These are phyloP conservation scores for Xylocampa areola DNA, from an alignment of 2,888 invertebrate genomes.

Conservation along the genomic window DNA sequence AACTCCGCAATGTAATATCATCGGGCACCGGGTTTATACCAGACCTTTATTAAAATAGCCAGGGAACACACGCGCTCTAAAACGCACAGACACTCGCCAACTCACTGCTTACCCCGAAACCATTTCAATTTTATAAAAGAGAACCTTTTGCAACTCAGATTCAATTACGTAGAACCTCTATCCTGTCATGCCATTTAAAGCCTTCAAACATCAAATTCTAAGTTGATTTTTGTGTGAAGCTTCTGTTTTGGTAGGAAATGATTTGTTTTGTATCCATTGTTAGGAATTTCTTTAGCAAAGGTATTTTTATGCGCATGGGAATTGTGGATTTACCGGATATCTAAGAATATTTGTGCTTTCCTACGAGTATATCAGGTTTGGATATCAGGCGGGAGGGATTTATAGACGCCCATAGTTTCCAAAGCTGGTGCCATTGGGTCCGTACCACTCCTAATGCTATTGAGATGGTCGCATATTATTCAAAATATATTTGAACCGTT, in stretches of 20 bases:
- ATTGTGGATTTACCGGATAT: conserved; percentile 22
- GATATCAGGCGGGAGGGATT: conserved; percentile 3
- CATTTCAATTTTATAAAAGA: conserved; percentile 57
- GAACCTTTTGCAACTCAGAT: conserved; percentile 50
- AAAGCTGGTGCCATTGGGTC: too few relatives aligned
- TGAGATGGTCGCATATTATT: too few relatives aligned
- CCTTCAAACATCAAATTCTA: conserved; percentile 1
- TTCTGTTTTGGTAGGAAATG: conserved; percentile 13
- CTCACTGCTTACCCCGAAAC: conserved; percentile 24
- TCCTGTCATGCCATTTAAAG: conserved; percentile 10
- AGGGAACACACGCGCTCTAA: conserved; percentile 20
- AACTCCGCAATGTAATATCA: conserved; percentile 5
- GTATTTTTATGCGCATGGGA: conserved; percentile 35
- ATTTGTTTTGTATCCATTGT: conserved; percentile 50
- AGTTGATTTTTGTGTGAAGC: conserved; percentile 9
- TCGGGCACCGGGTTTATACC: neutral
- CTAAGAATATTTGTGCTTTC: conserved; percentile 11
- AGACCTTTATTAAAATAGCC: conserved; percentile 26
- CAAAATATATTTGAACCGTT: too few relatives aligned
- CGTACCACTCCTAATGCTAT: too few relatives aligned
- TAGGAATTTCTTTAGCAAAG: conserved; percentile 33
- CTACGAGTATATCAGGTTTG: neutral
- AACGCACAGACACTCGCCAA: conserved; percentile 20
- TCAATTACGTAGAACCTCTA: conserved; percentile 45
- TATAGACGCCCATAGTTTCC: neutral